These are phyloP conservation scores for Elaphurus davidianus DNA, from an alignment of 2,113 vertebrate genomes.

Conservation along the genomic window DNA sequence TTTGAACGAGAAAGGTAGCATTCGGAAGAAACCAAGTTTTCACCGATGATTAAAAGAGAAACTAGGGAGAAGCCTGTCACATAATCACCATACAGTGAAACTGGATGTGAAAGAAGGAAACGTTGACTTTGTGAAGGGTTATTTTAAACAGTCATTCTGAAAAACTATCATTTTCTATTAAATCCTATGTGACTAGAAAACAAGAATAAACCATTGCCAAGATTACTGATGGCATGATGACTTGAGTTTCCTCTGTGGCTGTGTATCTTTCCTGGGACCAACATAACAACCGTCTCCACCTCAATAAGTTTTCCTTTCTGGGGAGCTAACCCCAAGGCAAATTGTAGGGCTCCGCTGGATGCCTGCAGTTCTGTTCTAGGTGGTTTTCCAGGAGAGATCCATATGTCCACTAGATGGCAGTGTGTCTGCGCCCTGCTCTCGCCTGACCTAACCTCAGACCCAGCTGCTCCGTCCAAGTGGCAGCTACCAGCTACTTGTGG, in stretches of 20 bases:
- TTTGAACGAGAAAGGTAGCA: neutral
- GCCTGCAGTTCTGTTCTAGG: accelerated
- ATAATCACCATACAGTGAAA: neutral
- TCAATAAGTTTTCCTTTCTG: neutral
- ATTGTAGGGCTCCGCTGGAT: accelerated
- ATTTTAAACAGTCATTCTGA: neutral
- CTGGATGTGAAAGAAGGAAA: neutral
- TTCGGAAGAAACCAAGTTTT: neutral
- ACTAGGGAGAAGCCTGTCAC: neutral
- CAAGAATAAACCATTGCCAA: accelerated
- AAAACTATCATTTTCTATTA: neutral
- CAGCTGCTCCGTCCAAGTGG: accelerated
- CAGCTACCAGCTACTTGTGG: accelerated
- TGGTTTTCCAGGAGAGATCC: neutral
- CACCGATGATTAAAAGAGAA: neutral
- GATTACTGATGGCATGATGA: accelerated
- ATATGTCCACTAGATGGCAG: conserved; percentile 50
- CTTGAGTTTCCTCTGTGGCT: neutral
- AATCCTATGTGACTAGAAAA: neutral
- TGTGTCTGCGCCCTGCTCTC: accelerated
- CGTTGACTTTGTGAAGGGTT: neutral
- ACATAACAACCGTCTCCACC: accelerated
- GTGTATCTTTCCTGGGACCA: neutral
- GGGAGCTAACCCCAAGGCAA: neutral
- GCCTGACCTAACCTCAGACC: accelerated